phyloP scores from a whole-genome alignment of 2,888 invertebrate genomes.

The Scaptodrosophila latifasciaeformis region DNA sequence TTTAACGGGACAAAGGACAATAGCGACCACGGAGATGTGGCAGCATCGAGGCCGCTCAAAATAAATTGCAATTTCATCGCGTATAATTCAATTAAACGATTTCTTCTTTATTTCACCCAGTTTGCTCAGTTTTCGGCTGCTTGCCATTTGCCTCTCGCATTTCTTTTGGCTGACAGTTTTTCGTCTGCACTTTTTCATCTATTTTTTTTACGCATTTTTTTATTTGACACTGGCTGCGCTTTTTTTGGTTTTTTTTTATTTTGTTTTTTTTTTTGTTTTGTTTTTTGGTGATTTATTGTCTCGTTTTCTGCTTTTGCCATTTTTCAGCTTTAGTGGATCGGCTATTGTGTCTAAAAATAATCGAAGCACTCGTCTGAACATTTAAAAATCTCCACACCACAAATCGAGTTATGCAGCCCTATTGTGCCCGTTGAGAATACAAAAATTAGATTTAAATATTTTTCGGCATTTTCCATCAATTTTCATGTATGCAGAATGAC shows the following conservation, averaged over 20 bases:
- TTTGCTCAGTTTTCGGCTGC: no score
- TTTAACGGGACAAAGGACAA: constrained; percentile 54
- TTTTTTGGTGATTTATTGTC: constrained; percentile 45
- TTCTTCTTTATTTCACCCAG: no score
- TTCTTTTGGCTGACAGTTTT: constrained; percentile 23
- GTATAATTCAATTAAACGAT: constrained; percentile 56
- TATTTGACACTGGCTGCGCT: constrained; percentile 36
- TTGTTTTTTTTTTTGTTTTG: no score
- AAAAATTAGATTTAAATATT: constrained; percentile 64
- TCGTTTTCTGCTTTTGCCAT: no score
- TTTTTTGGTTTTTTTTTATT: no score
- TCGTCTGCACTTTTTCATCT: constrained; percentile 23
- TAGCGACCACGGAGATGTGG: constrained; percentile 31
- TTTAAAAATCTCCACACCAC: constrained; percentile 44
- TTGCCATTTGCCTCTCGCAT: constrained; percentile 7
- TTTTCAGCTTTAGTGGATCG: constrained; percentile 1
- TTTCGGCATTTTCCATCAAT: constrained; percentile 67
- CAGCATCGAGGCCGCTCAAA: constrained; percentile 24
- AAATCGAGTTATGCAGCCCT: constrained; percentile 19
- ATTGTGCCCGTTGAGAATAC: constrained; percentile 9
- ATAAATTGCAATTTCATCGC: constrained; percentile 56
- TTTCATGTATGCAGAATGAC: constrained; percentile 42
- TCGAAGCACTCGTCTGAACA: constrained; percentile 8
- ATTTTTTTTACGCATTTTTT: constrained; percentile 14
- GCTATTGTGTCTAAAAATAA: constrained; percentile 32